Percentiles rank a stretch among this genome's conserved stretches.
These are phyloP conservation scores for Crossocerus cetratus DNA, from an alignment of 2,888 invertebrate species.

Conservation along the genomic window DNA sequence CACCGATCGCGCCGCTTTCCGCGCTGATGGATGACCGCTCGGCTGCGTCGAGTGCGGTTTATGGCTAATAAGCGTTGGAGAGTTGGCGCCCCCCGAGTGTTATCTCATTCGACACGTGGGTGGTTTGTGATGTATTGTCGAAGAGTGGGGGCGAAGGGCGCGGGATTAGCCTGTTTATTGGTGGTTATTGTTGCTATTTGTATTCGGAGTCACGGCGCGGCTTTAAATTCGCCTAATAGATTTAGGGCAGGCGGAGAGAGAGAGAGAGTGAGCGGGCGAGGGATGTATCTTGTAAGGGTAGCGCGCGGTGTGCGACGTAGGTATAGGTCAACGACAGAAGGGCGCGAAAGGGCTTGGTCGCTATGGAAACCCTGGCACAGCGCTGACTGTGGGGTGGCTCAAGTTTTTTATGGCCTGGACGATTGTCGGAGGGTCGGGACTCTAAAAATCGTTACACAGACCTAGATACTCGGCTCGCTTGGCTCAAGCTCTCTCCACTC, in stretches of 20 bases:
- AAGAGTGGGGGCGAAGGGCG: not conserved
- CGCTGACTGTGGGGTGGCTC: slow-evolving; percentile 67
- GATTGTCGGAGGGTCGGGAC: slow-evolving; percentile 68
- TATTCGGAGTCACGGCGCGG: slow-evolving; percentile 1
- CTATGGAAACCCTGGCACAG: slow-evolving; percentile 70
- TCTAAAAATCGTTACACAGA: slow-evolving; percentile 74
- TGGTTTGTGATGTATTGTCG: too few species aligned
- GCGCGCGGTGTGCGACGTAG: slow-evolving; percentile 45
- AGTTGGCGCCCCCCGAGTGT: too few species aligned
- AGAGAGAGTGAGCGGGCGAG: too few species aligned
- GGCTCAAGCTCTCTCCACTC: slow-evolving; percentile 3
- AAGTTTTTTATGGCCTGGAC: slow-evolving; percentile 69
- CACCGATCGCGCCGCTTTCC: too few species aligned
- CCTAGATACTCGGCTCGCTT: slow-evolving; percentile 66
- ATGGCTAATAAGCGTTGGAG: too few species aligned
- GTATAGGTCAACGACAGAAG: slow-evolving; percentile 68
- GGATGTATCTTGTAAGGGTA: too few species aligned
- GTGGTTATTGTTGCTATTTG: not conserved
- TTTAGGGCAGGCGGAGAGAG: slow-evolving; percentile 50
- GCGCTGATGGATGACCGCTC: too few species aligned
- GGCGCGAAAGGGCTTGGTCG: slow-evolving; percentile 69
- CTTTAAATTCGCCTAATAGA: slow-evolving; percentile 49
- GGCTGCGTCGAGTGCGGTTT: too few species aligned
- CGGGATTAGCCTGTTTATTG: not conserved
- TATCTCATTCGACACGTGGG: too few species aligned